phyloP scores from a whole-genome alignment of 92 coral and sea anemone species.

The Siderastrea radians region DNA sequence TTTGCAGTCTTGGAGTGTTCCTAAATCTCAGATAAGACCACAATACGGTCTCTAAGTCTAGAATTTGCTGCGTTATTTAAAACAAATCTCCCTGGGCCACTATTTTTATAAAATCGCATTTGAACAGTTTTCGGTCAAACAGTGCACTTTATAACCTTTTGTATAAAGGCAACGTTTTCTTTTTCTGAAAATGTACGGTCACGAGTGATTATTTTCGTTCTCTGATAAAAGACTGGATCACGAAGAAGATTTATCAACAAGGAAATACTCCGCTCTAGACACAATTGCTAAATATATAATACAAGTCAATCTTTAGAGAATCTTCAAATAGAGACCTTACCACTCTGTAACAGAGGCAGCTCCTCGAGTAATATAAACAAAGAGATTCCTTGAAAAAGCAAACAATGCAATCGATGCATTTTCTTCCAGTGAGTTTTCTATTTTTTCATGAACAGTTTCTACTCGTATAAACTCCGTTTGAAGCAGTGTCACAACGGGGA shows the following conservation, averaged over 20 bases:
- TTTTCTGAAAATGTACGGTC: too few species aligned
- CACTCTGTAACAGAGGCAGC: constrained; percentile 8
- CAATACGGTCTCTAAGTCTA: too few species aligned
- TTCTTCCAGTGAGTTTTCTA: background rate
- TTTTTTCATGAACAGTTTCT: background rate
- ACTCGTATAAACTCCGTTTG: background rate
- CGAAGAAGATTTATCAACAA: background rate
- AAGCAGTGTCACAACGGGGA: background rate
- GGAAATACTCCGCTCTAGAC: background rate
- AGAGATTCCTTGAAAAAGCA: constrained; percentile 3
- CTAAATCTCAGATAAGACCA: too few species aligned
- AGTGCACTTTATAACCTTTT: too few species aligned
- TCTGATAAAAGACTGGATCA: too few species aligned
- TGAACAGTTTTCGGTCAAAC: background rate
- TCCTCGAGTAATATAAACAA: constrained; percentile 13
- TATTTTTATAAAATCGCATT: background rate
- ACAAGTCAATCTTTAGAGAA: background rate
- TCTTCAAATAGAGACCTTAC: background rate
- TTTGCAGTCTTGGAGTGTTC: too few species aligned
- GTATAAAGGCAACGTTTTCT: too few species aligned
- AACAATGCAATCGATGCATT: constrained; percentile 4
- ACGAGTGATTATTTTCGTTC: too few species aligned
- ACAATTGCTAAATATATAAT: background rate
- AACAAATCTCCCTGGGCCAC: background rate
- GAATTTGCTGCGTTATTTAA: too few species aligned